phyloP scores from a whole-genome alignment of 1,140 invertebrate species.

The Drosophila sproati region DNA sequence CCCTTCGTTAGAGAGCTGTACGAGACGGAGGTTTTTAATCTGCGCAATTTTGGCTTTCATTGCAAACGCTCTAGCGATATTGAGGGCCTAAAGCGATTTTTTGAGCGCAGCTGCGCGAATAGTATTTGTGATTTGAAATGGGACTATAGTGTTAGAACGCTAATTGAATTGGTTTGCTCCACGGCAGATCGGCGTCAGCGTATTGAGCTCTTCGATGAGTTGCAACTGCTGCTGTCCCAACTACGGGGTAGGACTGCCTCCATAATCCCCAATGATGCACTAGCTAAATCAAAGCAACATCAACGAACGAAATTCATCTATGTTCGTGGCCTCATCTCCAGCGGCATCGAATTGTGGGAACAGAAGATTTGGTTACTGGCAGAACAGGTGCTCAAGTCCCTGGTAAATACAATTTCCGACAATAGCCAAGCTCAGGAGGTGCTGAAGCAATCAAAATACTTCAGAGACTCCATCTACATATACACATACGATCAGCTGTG shows the following conservation, averaged over 20 bases:
- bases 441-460: slow-evolving; percentile 15
- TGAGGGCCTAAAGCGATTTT: slow-evolving; percentile 44
- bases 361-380: slow-evolving; percentile 22
- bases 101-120: background rate
- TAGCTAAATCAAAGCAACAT: slow-evolving; percentile 15
- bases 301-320: slow-evolving; percentile 32
- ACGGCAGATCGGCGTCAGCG: slow-evolving; percentile 22
- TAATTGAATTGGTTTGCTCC: slow-evolving; percentile 48
- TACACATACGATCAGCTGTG: slow-evolving; percentile 55
- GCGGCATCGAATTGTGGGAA: slow-evolving; percentile 61
- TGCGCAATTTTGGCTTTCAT: slow-evolving; percentile 51
- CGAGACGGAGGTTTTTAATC: slow-evolving; percentile 61
- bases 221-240: slow-evolving; percentile 32
- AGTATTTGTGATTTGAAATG: slow-evolving; percentile 18
- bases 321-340: slow-evolving; percentile 61
- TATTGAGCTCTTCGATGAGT: slow-evolving; percentile 33
- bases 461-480: slow-evolving; percentile 52
- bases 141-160: slow-evolving; percentile 55
- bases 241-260: slow-evolving; percentile 14
- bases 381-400: background rate
- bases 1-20: slow-evolving; percentile 55
- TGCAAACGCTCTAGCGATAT: slow-evolving; percentile 49
- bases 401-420: background rate
- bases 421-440: background rate
- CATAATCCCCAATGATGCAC: slow-evolving; percentile 1